Evolutionary conservation across 1,140 invertebrate species (phyloP).

Genomic region (Rhopalosiphum padi): DNA sequence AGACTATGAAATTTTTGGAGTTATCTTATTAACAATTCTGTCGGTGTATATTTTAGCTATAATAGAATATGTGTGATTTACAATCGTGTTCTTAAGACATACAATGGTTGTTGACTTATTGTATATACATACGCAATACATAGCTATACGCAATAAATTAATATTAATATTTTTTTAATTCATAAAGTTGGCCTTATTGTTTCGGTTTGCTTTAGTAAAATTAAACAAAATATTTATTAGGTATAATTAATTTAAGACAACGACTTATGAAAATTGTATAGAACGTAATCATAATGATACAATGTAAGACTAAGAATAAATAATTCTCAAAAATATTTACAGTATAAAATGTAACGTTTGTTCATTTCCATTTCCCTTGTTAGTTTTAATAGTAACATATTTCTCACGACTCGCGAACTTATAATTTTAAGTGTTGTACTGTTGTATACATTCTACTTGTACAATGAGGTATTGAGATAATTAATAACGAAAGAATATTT

Average conservation of each 20-base stretch:
- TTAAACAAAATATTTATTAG: conserved; percentile 3
- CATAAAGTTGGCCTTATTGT: background rate
- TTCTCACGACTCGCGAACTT: background rate
- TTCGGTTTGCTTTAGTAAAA: background rate
- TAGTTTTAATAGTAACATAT: background rate
- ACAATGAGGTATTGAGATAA: background rate
- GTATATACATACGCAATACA: background rate
- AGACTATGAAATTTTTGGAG: background rate
- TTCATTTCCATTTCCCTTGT: background rate
- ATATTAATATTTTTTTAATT: background rate
- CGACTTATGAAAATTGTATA: background rate
- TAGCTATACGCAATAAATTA: background rate
- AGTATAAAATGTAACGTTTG: background rate
- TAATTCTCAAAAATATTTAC: background rate
- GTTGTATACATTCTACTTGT: background rate
- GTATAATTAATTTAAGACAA: background rate
- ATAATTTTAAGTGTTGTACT: background rate
- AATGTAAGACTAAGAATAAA: background rate
- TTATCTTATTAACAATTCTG: background rate
- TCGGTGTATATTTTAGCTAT: background rate
- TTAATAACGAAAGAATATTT: background rate
- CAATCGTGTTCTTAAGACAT: background rate
- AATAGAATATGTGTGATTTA: background rate
- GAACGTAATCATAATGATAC: background rate
- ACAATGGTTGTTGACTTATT: background rate